Evolutionary conservation across 2,888 invertebrate genomes (phyloP), one percentile per base, ranked within the genome.

Genomic region (Xanthia icteritia): DNA sequence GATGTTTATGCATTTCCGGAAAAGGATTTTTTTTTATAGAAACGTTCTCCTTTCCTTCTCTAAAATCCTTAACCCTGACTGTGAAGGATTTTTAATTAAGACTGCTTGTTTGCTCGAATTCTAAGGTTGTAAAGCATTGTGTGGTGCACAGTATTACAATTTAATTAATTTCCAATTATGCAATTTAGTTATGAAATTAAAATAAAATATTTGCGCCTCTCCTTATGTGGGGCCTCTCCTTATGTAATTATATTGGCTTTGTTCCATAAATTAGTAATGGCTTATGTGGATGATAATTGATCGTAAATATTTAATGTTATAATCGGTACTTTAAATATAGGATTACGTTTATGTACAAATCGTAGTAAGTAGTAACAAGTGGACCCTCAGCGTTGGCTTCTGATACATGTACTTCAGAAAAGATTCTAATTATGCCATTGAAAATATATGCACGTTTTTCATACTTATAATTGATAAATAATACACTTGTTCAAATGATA

Each of bases 261-360:
- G 82, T 82, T 90, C 90, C 90, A 90, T 86, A 76, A 79, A 71
- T 72, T 77, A 54, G 58, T 90, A 86, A 89, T 88, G 71, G 82
- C 83, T 76, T 79, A 77, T 70, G 80, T 79, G 73, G 71, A 81
- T 81, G 79, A 86, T 86, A 88, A 91, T 89, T 89, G 90, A 86
- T 91, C 87, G 81, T 91, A 87, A 91, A 89, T 84, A 61, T 78
- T 83, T 83, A 81, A 84, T 86, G 81, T 87, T 87, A 88, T 83
- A 81, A 84, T 81, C 54, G 48, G 77, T 77, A 74, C 77, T 75
- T 67, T 77, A 72, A 76, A 72, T 79, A 72, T 84, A 77, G 76
- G 80, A 77, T 69, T 60, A 75, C 76, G 76, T 84, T 88, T 73
- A 73, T 36, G 79, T 83, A 88, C 79, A 85, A 86, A 85, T 80